These are phyloP conservation scores for Rotaria sp. DNA, from an alignment of 2,888 invertebrate species.

Conservation along the genomic window DNA sequence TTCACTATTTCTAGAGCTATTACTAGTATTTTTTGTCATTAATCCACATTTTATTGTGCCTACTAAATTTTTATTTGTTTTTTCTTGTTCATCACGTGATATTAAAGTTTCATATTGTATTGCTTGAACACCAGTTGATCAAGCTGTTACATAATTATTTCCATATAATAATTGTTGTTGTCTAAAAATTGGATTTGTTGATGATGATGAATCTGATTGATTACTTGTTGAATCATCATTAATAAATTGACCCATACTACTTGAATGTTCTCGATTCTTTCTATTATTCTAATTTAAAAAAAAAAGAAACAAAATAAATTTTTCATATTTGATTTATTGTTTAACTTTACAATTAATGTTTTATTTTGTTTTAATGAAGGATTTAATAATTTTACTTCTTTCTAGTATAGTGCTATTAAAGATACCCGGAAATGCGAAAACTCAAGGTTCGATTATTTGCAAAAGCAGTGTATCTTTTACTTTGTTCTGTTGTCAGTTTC, in stretches of 20 bases:
- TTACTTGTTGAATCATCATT: background rate
- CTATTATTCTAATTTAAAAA: background rate
- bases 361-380: too few species aligned
- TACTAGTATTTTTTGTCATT: background rate
- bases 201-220: background rate
- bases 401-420: too few species aligned
- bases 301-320: too few species aligned
- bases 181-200: background rate
- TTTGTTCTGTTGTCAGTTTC: too few species aligned
- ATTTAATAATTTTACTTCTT: too few species aligned
- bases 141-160: background rate
- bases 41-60: background rate
- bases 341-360: too few species aligned
- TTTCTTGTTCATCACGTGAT: background rate
- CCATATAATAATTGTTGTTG: conserved; percentile 16
- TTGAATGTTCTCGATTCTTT: background rate
- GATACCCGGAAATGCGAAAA: too few species aligned
- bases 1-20: too few species aligned
- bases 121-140: background rate
- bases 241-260: background rate
- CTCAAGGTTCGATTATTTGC: too few species aligned
- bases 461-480: too few species aligned
- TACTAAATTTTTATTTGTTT: background rate
- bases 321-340: too few species aligned
- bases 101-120: background rate